Percentiles rank a stretch among this genome's conserved stretches.
These are phyloP conservation scores for Pantala flavescens DNA, from an alignment of 1,140 invertebrate species.

Conservation along the genomic window DNA sequence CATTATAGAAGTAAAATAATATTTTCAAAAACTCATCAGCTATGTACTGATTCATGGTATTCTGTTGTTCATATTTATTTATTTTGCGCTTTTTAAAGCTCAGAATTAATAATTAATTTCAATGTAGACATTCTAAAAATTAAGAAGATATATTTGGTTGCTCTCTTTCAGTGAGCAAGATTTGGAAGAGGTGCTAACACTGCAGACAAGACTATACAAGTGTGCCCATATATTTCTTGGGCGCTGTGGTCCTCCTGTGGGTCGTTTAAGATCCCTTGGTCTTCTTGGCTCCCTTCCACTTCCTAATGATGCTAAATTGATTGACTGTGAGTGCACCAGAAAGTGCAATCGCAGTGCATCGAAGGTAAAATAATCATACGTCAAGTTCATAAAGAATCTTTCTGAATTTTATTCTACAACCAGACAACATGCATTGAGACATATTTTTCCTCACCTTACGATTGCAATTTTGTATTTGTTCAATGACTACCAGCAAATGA, in stretches of 20 bases:
- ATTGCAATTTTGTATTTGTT: neutral
- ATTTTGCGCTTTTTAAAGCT: no score
- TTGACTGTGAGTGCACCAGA: constrained; percentile 12
- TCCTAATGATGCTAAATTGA: neutral
- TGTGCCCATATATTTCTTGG: constrained; percentile 53
- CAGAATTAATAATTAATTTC: no score
- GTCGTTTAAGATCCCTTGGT: constrained; percentile 32
- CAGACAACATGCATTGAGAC: neutral
- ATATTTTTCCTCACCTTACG: neutral
- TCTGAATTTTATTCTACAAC: neutral
- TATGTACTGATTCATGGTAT: no score
- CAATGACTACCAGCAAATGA: neutral
- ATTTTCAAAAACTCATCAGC: no score
- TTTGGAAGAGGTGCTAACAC: constrained; percentile 49
- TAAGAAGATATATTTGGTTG: no score
- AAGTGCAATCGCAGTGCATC: neutral
- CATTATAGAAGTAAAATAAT: no score
- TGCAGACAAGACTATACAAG: constrained; percentile 52
- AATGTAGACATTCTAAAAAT: no score
- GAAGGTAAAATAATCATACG: neutral
- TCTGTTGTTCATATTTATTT: no score
- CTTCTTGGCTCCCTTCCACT: constrained; percentile 35
- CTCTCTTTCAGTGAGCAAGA: constrained; percentile 44
- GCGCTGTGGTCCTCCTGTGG: constrained; percentile 32
- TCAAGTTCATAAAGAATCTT: neutral